Evolutionary conservation across 2,888 invertebrate species (phyloP), one percentile per base, ranked within the genome.

Genomic region (Drosophila eohydei): DNA sequence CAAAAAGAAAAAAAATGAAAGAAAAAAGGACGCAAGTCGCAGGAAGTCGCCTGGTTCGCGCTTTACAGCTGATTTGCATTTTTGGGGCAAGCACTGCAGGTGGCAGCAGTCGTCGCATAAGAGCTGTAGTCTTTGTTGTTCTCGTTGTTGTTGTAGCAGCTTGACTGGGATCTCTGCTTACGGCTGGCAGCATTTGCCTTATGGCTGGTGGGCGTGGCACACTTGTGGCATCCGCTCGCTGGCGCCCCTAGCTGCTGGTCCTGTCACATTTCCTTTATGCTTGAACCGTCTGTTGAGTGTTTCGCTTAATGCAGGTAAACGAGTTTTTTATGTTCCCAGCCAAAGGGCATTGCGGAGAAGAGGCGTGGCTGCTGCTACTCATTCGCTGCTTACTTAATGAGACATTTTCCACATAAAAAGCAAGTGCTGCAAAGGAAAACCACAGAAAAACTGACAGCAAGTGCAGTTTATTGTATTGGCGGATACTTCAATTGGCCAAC

Each of bases 291-390:
- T 88, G 84, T 70, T 80, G 90, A 88, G 84, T 84, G 89, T 89
- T 89, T 89, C 77, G 83, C 83, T 88, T 89, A 89, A 89, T 89
- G 90, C 84, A 84, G 84, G 84, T 89, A 84, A 84, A 84, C 84
- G 84, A 84, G 84, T 85, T 84, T 84, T 84, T 84, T 84, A 84
- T 84, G 83, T 75, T 77, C 63, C 68, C 80, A 61, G 50, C 76
- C 61, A 41, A 55, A 41, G 52, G 36, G 50, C 56, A 57, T 34
- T 51, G 52, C 14, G 43, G 50, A 11, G 41, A 48, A 14, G 26
- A 55, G 68, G 56, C 63, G 61, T 66, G 69, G 28, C 59, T 54
- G 26, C 58, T 54, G 61, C 65, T 34, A 65, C 68, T 58, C 80
- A 63, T 59, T 77, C 64, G 56, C 40, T 48, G 65, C 67, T 68